Base-by-base conservation (phyloP, 2,797 vertebrate genomes). In the Neosilurus mollespiculum region DNA sequence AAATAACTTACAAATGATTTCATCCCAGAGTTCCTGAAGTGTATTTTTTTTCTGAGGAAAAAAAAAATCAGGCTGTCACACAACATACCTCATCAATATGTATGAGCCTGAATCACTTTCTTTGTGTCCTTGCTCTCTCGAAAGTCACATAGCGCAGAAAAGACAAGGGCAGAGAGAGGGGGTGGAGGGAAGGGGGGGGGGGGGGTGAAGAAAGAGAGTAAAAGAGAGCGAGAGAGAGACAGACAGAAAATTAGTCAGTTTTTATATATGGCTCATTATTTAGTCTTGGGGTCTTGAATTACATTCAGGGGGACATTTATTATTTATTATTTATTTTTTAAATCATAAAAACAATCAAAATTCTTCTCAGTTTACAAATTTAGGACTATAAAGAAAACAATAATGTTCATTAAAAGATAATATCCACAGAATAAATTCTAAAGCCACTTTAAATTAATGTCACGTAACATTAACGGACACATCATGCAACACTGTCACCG, bases 31-130 rank as follows among this genome's bases (percentile, higher is more conserved):
- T 76, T 81, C 54, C 37, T 84, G 43, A 20, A 75, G 26, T 58
- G 37, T 43, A 12, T 81, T 84, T 79, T 79, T 77, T 66, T 76
- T 83, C 14, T 70, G 37, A 65, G 59, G 61, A n/a, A 56, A 73
- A 15, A 26, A 64, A 16, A 85, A 85, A 77, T 73, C 80, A 81
- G 65, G 70, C 76, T 72, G 81, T 86, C 72, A 81, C 80, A 75
- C 84, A 58, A 53, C 22, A 54, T 54, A 69, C 66, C 67, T 85
- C 59, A 87, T 88, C 49, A 87, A 84, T 87, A 88, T 87, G 80
- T 77, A 88, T 87, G 86, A 88, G 81, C 61, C 82, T 58, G 71
- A 82, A 81, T 80, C 62, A 34, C 62, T 81, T 10, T 26, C 26
- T 58, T 66, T 80, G 70, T 82, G 66, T 66, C 75, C 78, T 73